A percentile compares a stretch with the other conserved stretches of the same genome.
phyloP scores from a whole-genome alignment of 2,888 invertebrate genomes.

The Lamellibrachia satsuma region DNA sequence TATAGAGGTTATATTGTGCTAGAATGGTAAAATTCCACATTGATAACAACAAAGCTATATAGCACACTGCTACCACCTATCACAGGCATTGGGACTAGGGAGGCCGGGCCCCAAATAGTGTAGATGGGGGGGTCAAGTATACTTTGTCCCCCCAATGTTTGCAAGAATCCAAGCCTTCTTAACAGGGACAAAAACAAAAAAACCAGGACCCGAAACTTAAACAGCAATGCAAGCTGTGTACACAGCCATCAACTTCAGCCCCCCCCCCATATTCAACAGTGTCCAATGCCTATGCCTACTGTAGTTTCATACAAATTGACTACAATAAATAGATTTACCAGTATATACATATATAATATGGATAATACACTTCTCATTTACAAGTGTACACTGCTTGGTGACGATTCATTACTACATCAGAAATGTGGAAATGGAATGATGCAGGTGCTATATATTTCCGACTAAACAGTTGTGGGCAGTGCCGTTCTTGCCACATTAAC shows the following conservation, averaged over 20 bases:
- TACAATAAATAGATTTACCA: not conserved
- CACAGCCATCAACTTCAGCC: no score
- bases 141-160: no score
- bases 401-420: not conserved
- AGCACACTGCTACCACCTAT: not conserved
- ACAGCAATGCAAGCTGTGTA: no score
- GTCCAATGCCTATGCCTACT: not conserved
- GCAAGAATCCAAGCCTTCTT: no score
- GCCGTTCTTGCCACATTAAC: not conserved
- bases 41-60: not conserved
- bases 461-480: not conserved
- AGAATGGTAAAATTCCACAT: not conserved
- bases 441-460: not conserved
- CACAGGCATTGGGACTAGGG: no score
- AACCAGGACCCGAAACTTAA: no score
- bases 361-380: not conserved
- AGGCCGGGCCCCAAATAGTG: no score
- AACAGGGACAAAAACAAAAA: no score
- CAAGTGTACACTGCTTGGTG: not conserved
- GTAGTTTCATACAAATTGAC: not conserved
- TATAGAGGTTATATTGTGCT: not conserved
- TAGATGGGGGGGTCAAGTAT: no score
- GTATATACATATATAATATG: not conserved
- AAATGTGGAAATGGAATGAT: not conserved
- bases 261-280: no score